These are phyloP conservation scores for Numenius arquata DNA, from an alignment of 2,113 vertebrate species.

Conservation along the genomic window DNA sequence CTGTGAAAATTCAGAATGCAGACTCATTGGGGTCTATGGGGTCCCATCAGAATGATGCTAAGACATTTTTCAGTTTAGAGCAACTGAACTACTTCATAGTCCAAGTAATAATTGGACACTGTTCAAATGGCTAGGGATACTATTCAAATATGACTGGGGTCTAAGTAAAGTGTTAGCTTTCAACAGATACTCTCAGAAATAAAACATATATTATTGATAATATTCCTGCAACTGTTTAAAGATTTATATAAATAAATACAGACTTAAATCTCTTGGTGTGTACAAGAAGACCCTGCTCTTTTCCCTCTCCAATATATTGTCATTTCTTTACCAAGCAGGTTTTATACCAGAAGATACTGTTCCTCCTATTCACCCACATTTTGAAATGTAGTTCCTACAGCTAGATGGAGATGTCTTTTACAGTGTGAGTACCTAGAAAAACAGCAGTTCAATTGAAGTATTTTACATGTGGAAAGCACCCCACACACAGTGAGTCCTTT, in stretches of 20 bases:
- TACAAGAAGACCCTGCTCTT: fast-evolving
- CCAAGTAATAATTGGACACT: not conserved
- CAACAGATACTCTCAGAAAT: not conserved
- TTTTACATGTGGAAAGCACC: not conserved
- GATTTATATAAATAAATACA: not conserved
- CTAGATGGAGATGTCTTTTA: not conserved
- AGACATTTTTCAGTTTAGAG: not conserved
- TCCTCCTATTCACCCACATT: not conserved
- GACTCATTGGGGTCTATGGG: not conserved
- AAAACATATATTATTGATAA: not conserved
- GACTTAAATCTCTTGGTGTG: not conserved
- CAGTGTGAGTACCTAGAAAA: not conserved
- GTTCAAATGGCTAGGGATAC: not conserved
- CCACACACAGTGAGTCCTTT: not conserved
- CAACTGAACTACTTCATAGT: not conserved
- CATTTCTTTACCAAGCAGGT: not conserved
- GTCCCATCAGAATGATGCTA: not conserved
- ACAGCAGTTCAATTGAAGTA: not conserved
- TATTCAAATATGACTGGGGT: not conserved
- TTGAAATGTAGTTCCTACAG: not conserved
- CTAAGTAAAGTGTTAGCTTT: not conserved
- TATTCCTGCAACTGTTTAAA: not conserved
- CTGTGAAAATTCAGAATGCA: not conserved
- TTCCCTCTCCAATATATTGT: not conserved
- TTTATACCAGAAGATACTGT: not conserved